These are phyloP conservation scores for Xenopus tropicalis DNA, from an alignment of 2,113 vertebrate species.

Conservation along the genomic window DNA sequence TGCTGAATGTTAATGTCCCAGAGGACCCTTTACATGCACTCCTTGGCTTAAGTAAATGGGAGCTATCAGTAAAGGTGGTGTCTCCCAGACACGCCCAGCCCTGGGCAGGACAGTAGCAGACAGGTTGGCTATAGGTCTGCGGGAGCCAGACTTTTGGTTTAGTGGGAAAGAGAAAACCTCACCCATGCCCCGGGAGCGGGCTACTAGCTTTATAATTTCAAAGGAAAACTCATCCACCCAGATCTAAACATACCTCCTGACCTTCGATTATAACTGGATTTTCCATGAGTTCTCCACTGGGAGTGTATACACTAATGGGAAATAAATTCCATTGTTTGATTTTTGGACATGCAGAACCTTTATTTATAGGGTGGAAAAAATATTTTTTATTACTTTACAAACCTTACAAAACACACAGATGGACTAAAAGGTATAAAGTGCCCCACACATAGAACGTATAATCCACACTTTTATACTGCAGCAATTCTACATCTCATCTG, in stretches of 20 bases:
- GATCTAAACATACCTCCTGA: conserved; percentile 14
- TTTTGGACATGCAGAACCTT: no score
- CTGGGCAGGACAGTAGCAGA: conserved; percentile 46
- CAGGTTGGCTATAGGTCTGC: conserved; percentile 58
- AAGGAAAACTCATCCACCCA: conserved; percentile 45
- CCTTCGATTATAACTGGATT: conserved; percentile 19
- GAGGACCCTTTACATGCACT: neutral
- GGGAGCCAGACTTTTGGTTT: conserved; percentile 54
- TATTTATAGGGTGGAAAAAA: no score
- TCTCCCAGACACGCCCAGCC: conserved; percentile 45
- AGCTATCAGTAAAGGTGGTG: neutral
- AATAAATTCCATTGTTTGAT: neutral
- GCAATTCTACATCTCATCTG: no score
- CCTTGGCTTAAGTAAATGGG: neutral
- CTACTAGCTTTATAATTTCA: conserved; percentile 52
- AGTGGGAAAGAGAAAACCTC: conserved; percentile 41
- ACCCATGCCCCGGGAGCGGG: conserved; percentile 50
- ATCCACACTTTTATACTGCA: no score
- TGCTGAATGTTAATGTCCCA: neutral
- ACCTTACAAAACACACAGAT: no score
- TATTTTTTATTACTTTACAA: no score
- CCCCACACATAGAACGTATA: no score
- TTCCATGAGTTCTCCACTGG: neutral
- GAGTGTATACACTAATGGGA: neutral
- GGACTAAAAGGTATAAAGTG: no score